Base-by-base conservation (phyloP, 2,113 vertebrate species). In the Apteryx mantelli region DNA sequence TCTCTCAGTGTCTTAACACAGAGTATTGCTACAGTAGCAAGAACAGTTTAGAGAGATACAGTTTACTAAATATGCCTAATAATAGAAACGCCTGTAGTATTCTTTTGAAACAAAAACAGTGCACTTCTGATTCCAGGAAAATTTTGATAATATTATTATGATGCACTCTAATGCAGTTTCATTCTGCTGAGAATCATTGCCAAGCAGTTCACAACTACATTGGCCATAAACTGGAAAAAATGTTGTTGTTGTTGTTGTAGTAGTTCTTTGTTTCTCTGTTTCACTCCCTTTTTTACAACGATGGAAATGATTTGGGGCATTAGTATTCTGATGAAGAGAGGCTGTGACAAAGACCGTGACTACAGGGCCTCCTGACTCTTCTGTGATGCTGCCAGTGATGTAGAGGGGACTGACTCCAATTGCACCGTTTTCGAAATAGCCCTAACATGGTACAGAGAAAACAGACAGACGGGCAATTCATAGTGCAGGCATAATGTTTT, bases 261-360 rank as follows among this genome's bases (percentile, higher is more conserved):
- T 4, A 34, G 66, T 8, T 73, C 9, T 60, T 24, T 78, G 48
- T 36, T 28, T 40, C 42, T 68, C 20, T 46, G 77, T 53, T 88
- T 60, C 36, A 18, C 84, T 95, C 85, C 63, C 36, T 53, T 63
- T 56, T 30, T 40, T 61, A 14, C 55, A 3, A 58, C 44, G 78
- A 83, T 82, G 88, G 64, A 65, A 68, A 91, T 80, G 97, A 81
- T 19, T 26, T 13, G 74, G 79, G 95, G 55, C 93, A 95, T 97
- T 97, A 95, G 96, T 56, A 96, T 97, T 97, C 97, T 55, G 84
- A 69, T 63, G 93, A 93, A 96, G 97, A 92, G 93, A 94, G 94
- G 94, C 96, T 97, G 97, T 98, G 97, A 98, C 96, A 98, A 89
- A 95, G 96, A 34, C 92, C 17, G 34, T 94, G 89, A 91, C 94